Evolutionary conservation across 2,888 invertebrate genomes (phyloP), one percentile per base, ranked within the genome.

Genomic region (Brenthis daphne): DNA sequence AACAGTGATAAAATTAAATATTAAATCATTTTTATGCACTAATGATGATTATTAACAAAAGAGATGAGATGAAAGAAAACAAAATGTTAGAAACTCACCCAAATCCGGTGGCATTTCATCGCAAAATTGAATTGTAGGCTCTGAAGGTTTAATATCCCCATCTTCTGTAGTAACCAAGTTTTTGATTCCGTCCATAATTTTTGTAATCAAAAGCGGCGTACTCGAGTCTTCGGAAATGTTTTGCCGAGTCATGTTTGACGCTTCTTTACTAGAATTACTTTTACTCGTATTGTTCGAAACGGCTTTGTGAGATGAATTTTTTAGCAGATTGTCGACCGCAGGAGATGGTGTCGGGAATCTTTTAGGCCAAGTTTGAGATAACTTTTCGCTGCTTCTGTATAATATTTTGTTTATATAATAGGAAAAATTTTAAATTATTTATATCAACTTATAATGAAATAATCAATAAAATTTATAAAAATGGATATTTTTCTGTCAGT

Each of bases 61-160:
- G 11, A 43, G 8, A 43, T 57, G 29, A 33, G 0, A 37, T 20
- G 29, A 29, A 14, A 33, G 6, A 12, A 37, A 16, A 16, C n/a
- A 43, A 50, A 51, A 51, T 51, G 3, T n/a, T 14, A 58, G 16
- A 16, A 58, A 82, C 90, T 93, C 85, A 95, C 95, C 94, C 82
- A 96, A 93, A 86, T 94, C 94, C 50, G 95, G 94, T 47, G 95
- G 95, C 60, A 94, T 89, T 69, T 89, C 89, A 16, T 95, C 95
- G 84, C 96, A 96, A 33, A 87, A 83, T 73, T 83, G 93, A 85
- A 84, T 81, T 73, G 51, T 81, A 78, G 84, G 83, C 75, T 84
- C 86, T 66, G 77, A 86, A 72, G 77, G 80, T 68, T 78, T 83
- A n/a, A 79, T 51, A 12, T 77, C 81, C 3, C 72, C 74, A n/a